A percentile compares a stretch with the other conserved stretches of the same genome.
These are phyloP conservation scores for Apantesis nais DNA, from an alignment of 2,888 invertebrate species.

Conservation along the genomic window DNA sequence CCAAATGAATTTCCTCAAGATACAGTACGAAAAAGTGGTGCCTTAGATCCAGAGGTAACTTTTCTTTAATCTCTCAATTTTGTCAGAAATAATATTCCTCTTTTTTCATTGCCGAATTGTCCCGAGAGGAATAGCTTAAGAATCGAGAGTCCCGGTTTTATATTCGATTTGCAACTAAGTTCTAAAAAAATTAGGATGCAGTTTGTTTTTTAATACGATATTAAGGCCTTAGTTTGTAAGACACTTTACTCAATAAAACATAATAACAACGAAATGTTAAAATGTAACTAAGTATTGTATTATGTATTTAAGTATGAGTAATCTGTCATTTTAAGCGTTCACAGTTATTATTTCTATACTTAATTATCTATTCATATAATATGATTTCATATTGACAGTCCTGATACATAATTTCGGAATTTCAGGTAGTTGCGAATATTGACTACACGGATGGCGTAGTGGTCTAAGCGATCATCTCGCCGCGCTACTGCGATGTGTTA, in stretches of 20 bases:
- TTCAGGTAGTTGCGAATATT: no score
- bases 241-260: not conserved
- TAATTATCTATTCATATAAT: no score
- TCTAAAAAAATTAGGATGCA: not conserved
- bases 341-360: not conserved
- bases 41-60: slow-evolving; percentile 69
- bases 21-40: slow-evolving; percentile 69
- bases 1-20: slow-evolving; percentile 78
- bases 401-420: no score
- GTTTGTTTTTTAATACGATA: no score
- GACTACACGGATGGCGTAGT: no score
- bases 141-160: not conserved
- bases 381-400: no score
- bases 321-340: not conserved
- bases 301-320: no score
- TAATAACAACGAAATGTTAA: no score
- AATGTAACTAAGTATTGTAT: no score
- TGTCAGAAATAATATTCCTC: not conserved
- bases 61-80: not conserved
- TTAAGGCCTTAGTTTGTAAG: not conserved
- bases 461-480: no score
- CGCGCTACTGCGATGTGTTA: no score
- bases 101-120: not conserved
- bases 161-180: not conserved
- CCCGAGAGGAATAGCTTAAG: not conserved